phyloP scores from a whole-genome alignment of 2,113 vertebrate genomes.

The Artemisiospiza belli region DNA sequence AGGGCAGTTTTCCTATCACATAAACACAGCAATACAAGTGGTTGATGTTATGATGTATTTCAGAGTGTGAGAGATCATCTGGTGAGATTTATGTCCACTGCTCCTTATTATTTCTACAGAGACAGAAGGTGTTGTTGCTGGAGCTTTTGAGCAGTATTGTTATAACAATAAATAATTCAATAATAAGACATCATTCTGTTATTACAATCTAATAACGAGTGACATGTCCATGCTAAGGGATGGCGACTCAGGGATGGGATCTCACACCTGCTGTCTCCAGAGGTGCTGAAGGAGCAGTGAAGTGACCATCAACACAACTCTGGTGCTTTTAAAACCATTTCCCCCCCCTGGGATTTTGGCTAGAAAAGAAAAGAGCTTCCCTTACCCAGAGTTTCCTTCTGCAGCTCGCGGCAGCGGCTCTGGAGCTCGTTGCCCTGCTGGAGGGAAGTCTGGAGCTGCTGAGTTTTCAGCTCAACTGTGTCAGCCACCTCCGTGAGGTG shows the following conservation, averaged over 20 bases:
- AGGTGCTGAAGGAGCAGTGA: not conserved
- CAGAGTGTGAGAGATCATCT: not conserved
- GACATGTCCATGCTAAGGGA: not conserved
- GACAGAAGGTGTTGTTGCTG: not conserved
- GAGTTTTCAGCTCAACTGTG: slow-evolving; percentile 59
- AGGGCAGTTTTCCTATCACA: not conserved
- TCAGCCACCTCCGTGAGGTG: slow-evolving; percentile 62
- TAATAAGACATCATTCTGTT: no score
- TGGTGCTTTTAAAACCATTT: rapidly evolving
- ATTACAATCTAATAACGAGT: not conserved
- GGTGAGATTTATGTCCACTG: not conserved
- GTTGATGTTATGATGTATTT: not conserved
- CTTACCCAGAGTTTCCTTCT: slow-evolving; percentile 78
- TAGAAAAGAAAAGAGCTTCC: not conserved
- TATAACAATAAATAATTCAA: not conserved
- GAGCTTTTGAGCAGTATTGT: not conserved
- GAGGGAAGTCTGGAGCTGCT: slow-evolving; percentile 71
- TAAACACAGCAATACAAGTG: not conserved
- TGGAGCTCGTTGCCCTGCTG: slow-evolving; percentile 74
- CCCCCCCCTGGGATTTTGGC: not conserved
- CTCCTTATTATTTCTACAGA: not conserved
- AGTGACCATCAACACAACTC: not conserved
- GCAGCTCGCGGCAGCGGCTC: slow-evolving; percentile 70
- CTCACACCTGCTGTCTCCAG: not conserved
- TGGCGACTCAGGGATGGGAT: not conserved